These are phyloP conservation scores for Furcula furcula DNA, from an alignment of 2,888 invertebrate genomes.

Conservation along the genomic window DNA sequence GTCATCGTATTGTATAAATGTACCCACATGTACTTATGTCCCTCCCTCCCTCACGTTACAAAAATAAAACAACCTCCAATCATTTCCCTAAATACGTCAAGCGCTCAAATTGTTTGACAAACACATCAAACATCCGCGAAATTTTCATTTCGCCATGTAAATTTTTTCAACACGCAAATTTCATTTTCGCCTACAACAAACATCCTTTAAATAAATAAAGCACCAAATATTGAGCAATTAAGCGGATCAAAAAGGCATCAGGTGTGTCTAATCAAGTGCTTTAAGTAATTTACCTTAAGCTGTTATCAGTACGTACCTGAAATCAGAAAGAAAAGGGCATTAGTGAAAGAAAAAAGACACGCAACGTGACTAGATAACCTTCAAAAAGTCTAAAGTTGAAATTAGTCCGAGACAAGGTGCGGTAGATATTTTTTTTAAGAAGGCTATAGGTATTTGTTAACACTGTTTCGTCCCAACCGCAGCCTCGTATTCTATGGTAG, in stretches of 20 bases:
- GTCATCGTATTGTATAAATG: no score
- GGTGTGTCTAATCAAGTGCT: constrained; percentile 23
- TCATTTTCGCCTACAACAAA: constrained; percentile 25
- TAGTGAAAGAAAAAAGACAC: constrained; percentile 60
- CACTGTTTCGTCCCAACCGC: constrained; percentile 46
- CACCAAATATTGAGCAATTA: constrained; percentile 12
- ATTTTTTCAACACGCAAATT: constrained; percentile 24
- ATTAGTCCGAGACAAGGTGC: constrained; percentile 68
- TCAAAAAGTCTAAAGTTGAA: constrained; percentile 65
- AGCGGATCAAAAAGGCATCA: constrained; percentile 13
- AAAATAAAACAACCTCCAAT: constrained; percentile 26
- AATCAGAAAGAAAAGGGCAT: constrained; percentile 59
- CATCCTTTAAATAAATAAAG: constrained; percentile 17
- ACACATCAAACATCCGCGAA: constrained; percentile 36
- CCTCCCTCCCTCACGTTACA: constrained; percentile 12
- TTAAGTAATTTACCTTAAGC: constrained; percentile 21
- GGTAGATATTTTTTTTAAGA: constrained; percentile 78
- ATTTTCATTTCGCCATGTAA: constrained; percentile 33
- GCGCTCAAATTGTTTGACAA: constrained; percentile 37
- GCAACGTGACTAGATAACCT: constrained; percentile 62
- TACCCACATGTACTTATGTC: no score
- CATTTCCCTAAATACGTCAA: constrained; percentile 28
- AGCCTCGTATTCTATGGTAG: constrained; percentile 65
- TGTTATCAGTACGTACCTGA: constrained; percentile 52
- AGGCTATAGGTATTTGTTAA: constrained; percentile 65